phyloP scores from a whole-genome alignment of 2,888 invertebrate genomes.

The Norana najaformis region DNA sequence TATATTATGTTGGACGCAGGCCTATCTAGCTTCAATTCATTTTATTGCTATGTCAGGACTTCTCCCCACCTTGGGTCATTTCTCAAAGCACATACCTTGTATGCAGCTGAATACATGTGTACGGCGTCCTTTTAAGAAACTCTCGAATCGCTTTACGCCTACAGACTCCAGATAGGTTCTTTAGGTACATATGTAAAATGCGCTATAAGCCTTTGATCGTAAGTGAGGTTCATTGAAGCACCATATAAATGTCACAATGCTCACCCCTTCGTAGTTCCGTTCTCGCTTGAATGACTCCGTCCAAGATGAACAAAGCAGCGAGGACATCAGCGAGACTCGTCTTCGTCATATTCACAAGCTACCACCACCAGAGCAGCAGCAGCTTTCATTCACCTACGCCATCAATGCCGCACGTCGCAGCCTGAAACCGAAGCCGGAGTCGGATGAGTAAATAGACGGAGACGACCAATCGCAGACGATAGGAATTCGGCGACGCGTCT shows the following conservation, averaged over 20 bases:
- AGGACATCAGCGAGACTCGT: background rate
- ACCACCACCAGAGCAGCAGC: background rate
- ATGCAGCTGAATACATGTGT: too few species aligned
- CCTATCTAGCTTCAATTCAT: too few species aligned
- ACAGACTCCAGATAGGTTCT: too few species aligned
- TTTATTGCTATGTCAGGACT: too few species aligned
- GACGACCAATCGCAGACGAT: background rate
- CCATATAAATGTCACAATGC: background rate
- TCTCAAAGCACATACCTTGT: too few species aligned
- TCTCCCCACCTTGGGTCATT: too few species aligned
- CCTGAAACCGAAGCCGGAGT: background rate
- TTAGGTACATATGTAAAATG: background rate
- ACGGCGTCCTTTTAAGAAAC: background rate
- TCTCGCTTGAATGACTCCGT: background rate
- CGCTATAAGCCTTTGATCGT: background rate
- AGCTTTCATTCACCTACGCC: background rate
- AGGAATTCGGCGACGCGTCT: background rate
- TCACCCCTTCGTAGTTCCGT: background rate
- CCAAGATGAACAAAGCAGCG: background rate
- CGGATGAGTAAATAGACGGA: background rate
- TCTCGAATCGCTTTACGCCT: too few species aligned
- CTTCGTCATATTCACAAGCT: background rate
- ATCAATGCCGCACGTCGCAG: background rate
- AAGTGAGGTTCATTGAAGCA: background rate
- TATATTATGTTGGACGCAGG: too few species aligned